These are phyloP conservation scores for Vanessa atalanta DNA, from an alignment of 1,140 invertebrate genomes.

Conservation along the genomic window DNA sequence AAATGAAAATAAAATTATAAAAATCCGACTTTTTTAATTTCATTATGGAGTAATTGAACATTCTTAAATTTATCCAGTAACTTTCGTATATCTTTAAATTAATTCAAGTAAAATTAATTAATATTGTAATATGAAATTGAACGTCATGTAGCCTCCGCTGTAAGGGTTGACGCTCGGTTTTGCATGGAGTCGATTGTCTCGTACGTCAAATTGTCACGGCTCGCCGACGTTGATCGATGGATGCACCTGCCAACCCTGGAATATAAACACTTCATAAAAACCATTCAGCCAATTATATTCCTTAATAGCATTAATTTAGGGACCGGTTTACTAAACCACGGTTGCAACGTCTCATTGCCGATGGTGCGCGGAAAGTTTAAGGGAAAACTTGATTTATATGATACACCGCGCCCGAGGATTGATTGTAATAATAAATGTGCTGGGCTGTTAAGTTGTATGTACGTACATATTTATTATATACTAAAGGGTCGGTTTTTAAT, in stretches of 20 bases:
- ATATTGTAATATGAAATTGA: background rate
- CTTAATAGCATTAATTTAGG: slow-evolving; percentile 8
- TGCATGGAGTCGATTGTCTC: slow-evolving; percentile 74
- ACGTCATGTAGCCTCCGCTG: slow-evolving; percentile 48
- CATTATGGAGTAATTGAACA: too few species aligned
- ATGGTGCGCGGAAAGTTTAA: slow-evolving; percentile 28
- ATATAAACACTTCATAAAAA: slow-evolving; percentile 43
- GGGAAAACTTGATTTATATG: slow-evolving; percentile 37
- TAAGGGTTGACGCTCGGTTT: slow-evolving; percentile 58
- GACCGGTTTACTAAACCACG: background rate
- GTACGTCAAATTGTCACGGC: slow-evolving; percentile 76
- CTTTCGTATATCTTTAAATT: too few species aligned
- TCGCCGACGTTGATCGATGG: slow-evolving; percentile 68
- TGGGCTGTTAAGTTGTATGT: background rate
- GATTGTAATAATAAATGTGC: slow-evolving; percentile 27
- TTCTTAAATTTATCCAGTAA: too few species aligned
- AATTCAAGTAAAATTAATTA: too few species aligned
- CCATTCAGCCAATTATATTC: slow-evolving; percentile 18
- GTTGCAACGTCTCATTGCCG: background rate
- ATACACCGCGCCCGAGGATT: slow-evolving; percentile 33
- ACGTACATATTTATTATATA: background rate
- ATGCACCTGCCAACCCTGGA: slow-evolving; percentile 65
- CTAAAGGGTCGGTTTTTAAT: background rate
- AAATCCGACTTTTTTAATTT: too few species aligned
- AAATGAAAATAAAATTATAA: too few species aligned